Evolutionary conservation across 2,113 vertebrate species (phyloP).

Genomic region (Phylloscopus trochiloides): DNA sequence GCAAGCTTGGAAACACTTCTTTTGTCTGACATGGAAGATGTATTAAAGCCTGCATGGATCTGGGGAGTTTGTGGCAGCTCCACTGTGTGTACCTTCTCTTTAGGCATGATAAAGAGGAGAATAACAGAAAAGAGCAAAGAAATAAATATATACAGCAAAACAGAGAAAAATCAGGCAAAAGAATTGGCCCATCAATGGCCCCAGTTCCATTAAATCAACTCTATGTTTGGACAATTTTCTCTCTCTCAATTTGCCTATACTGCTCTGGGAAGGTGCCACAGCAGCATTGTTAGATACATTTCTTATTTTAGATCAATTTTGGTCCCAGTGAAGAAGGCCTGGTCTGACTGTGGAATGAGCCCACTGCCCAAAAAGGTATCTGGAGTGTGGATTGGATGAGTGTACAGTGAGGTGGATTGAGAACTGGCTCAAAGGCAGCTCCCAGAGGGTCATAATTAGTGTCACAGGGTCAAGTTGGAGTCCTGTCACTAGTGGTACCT

Average conservation of each 20-base stretch:
- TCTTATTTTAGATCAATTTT: neutral
- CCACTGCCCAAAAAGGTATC: neutral
- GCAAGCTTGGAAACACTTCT: neutral
- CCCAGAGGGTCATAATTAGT: neutral
- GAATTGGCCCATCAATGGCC: too few relatives aligned
- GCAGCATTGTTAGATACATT: neutral
- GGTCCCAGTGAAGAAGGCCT: neutral
- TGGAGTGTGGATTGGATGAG: neutral
- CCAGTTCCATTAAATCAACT: neutral
- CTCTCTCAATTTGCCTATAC: neutral
- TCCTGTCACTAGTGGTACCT: neutral
- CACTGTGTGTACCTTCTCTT: neutral
- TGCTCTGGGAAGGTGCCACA: neutral
- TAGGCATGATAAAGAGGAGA: neutral
- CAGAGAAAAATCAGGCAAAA: neutral
- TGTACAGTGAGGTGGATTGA: neutral
- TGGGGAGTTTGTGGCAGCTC: neutral
- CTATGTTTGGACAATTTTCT: neutral
- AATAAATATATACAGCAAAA: neutral
- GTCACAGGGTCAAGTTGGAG: neutral
- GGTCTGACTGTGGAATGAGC: neutral
- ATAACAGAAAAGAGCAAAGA: neutral
- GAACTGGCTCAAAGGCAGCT: neutral
- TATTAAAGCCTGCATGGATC: neutral
- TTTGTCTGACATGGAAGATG: accelerated